Evolutionary conservation across 2,888 invertebrate species (phyloP), one percentile per base, ranked within the genome.

Genomic region (Nezara viridula): DNA sequence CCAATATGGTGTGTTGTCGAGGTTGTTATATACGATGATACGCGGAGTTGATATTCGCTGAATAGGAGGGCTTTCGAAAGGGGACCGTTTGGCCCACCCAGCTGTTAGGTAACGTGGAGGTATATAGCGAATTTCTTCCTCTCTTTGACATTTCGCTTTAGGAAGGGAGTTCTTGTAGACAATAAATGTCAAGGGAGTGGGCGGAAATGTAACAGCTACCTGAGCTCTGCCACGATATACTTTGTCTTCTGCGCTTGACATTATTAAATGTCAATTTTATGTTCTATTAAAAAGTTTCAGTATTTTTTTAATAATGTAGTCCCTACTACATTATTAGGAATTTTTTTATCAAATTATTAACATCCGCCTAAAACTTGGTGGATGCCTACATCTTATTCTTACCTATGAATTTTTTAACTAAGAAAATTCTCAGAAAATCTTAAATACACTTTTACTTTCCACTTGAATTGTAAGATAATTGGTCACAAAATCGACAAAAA

Each of bases 171-270:
- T n/a, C 77, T 40, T 40, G 5, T 4, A 19, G 27, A 24, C 77
- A 77, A 77, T 40, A 77, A 77, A 77, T 77, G 77, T 77, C 77
- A 77, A 77, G 77, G 77, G 77, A 77, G 77, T 44, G 40, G 77
- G 37, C 77, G 77, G 77, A 77, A 77, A 77, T 77, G 77, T 77
- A 40, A 40, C 40, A 77, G 77, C 77, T 24, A 77, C 77, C 10
- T 40, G 77, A n/a, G 24, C 19, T 55, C 55, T 55, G n/a, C 12
- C n/a, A n/a, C 9, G 2, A 55, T 55, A n/a, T n/a, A 55, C 10
- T 10, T 55, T 55, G n/a, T 55, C 55, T 55, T n/a, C n/a, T 55
- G 10, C n/a, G 4, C n/a, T 55, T 55, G 55, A 21, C 55, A n/a
- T 55, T n/a, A 55, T 9, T 10, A n/a, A n/a, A n/a, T n/a, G 10